Percentiles rank a stretch among this genome's conserved stretches.
Conservation (phyloP, 1,140 invertebrate species). For the Drosophila leontia region DNA sequence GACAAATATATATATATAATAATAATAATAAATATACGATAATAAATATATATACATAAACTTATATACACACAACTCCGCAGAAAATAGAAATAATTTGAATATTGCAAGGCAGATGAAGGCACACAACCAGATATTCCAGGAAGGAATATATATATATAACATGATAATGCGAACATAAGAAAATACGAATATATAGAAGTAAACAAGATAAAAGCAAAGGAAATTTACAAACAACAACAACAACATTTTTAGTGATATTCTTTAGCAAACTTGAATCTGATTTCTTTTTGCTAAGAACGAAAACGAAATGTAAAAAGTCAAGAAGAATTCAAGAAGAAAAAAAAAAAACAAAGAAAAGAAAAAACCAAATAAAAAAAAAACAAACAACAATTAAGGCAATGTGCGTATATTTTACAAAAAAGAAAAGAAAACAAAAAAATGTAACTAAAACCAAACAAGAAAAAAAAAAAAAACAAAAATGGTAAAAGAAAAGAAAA, state of each 20-base stretch:
- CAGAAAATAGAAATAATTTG: constrained; percentile 25
- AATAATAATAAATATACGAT: constrained; percentile 39
- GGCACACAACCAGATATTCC: neutral
- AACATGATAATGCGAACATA: constrained; percentile 25
- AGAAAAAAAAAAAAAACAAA: constrained; percentile 16
- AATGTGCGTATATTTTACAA: constrained; percentile 41
- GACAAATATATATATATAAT: constrained; percentile 38
- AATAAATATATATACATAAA: constrained; percentile 51
- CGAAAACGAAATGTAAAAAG: constrained; percentile 48
- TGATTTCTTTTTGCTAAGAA: constrained; percentile 63
- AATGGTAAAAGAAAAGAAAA: neutral
- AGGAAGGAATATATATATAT: constrained; percentile 24
- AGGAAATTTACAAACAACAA: constrained; percentile 8
- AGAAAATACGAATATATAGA: constrained; percentile 4
- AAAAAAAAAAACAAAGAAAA: constrained; percentile 8
- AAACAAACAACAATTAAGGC: constrained; percentile 28
- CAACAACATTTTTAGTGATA: constrained; percentile 71
- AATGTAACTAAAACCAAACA: constrained; percentile 11
- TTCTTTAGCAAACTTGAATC: constrained; percentile 68
- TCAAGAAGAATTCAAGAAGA: constrained; percentile 42
- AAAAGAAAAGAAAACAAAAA: constrained; percentile 17
- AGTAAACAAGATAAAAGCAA: constrained; percentile 5
- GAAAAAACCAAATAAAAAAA: constrained; percentile 1
- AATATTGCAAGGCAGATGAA: constrained; percentile 19
- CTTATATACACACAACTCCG: constrained; percentile 46